Conservation (phyloP, 1,140 invertebrate species). For the Battus philenor region DNA sequence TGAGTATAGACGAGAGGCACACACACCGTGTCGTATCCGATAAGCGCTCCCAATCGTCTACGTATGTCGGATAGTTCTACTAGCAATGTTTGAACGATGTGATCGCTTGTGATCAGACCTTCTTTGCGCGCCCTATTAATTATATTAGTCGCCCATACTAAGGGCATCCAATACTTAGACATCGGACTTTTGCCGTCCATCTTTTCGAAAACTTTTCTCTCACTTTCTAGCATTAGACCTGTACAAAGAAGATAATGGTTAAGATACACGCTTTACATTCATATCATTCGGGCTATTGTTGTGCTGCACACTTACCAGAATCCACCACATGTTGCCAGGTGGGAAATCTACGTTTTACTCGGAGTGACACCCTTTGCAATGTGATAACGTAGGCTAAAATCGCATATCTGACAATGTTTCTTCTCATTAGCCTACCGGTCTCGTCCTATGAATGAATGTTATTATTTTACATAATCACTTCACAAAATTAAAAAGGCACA, state of each 20-base stretch:
- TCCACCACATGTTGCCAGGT: slow-evolving; percentile 94
- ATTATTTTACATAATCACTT: too few species aligned
- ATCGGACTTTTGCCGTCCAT: slow-evolving; percentile 91
- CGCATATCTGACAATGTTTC: slow-evolving; percentile 94
- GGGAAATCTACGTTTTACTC: slow-evolving; percentile 93
- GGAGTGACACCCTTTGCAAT: slow-evolving; percentile 88
- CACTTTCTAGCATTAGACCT: slow-evolving; percentile 94
- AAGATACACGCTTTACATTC: too few species aligned
- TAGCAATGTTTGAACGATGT: slow-evolving; percentile 90
- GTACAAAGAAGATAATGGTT: slow-evolving; percentile 33
- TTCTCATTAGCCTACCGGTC: slow-evolving; percentile 88
- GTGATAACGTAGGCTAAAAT: slow-evolving; percentile 92
- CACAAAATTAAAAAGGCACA: too few species aligned
- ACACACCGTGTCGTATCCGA: slow-evolving; percentile 97
- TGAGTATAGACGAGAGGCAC: slow-evolving; percentile 98
- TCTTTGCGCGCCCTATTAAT: slow-evolving; percentile 90
- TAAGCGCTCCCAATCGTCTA: slow-evolving; percentile 85
- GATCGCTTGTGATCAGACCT: slow-evolving; percentile 87
- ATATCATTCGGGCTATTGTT: background rate
- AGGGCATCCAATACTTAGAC: slow-evolving; percentile 95
- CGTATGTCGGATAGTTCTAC: slow-evolving; percentile 90
- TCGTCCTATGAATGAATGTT: slow-evolving; percentile 87
- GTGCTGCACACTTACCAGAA: slow-evolving; percentile 80
- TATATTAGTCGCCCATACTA: slow-evolving; percentile 94
- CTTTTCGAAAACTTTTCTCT: slow-evolving; percentile 92